These are phyloP conservation scores for Aplidium turbinatum DNA, from an alignment of 23 tunicate genomes.

Conservation along the genomic window DNA sequence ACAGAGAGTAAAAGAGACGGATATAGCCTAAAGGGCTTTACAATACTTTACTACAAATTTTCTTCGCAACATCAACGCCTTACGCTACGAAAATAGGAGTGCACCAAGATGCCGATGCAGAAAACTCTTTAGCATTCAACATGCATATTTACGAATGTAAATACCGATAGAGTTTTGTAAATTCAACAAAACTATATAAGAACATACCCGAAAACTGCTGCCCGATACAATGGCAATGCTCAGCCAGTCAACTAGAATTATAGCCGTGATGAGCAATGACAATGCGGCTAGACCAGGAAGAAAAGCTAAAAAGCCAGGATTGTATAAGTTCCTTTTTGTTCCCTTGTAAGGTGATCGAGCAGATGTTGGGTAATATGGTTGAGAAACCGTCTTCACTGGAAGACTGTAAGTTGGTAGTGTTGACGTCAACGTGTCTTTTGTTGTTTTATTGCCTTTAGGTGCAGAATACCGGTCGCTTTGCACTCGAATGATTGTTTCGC, in stretches of 20 bases:
- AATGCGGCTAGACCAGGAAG: slow-evolving; percentile 23
- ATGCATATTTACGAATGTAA: no score
- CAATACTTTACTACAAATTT: no score
- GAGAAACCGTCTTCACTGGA: slow-evolving; percentile 17
- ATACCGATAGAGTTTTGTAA: no score
- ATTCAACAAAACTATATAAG: no score
- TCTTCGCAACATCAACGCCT: no score
- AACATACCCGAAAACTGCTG: no score
- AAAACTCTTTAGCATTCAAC: no score
- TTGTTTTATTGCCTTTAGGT: not conserved
- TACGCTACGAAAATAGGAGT: no score
- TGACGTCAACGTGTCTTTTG: slow-evolving; percentile 29
- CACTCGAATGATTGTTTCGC: slow-evolving; percentile 26
- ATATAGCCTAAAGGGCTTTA: no score
- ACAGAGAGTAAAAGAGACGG: no score
- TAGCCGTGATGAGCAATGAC: slow-evolving; percentile 14
- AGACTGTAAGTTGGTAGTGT: slow-evolving; percentile 8
- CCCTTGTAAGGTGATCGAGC: not conserved
- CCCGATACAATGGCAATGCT: no score
- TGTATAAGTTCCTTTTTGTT: not conserved
- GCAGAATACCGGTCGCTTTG: slow-evolving; percentile 15
- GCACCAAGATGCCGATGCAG: no score
- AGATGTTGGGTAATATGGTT: slow-evolving; percentile 8
- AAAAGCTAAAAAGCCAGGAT: slow-evolving; percentile 22
- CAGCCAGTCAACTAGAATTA: slow-evolving; percentile 6